phyloP scores from a whole-genome alignment of 2,797 vertebrate species.

The Brotula barbata region DNA sequence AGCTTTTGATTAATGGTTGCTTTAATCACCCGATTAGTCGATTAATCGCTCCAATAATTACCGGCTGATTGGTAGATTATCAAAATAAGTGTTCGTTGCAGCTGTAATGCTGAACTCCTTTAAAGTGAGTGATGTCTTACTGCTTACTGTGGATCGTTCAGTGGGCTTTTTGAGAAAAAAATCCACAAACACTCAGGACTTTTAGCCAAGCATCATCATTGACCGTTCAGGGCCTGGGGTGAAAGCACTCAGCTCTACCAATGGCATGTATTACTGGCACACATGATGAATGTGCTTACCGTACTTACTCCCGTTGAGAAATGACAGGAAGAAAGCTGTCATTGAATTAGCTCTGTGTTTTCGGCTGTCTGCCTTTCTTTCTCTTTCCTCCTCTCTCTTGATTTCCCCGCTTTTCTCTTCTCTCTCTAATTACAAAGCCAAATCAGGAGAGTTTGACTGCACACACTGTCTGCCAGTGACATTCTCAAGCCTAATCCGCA shows the following conservation, averaged over 20 bases:
- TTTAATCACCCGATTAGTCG: too few species aligned
- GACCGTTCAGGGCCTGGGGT: constrained; percentile 20
- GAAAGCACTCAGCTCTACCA: constrained; percentile 29
- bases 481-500: constrained; percentile 63
- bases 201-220: constrained; percentile 19
- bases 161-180: constrained; percentile 14
- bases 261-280: constrained; percentile 44
- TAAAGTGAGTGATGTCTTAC: background rate
- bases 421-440: constrained; percentile 59
- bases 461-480: constrained; percentile 55
- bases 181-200: constrained; percentile 10
- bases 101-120: constrained; percentile 5
- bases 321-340: constrained; percentile 39
- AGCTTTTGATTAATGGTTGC: too few species aligned
- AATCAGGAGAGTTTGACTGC: constrained; percentile 61
- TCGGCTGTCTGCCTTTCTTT: constrained; percentile 31
- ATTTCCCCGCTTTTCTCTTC: constrained; percentile 6
- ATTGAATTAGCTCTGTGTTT: constrained; percentile 44
- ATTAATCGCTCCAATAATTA: too few species aligned
- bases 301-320: constrained; percentile 30
- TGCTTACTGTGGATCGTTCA: constrained; percentile 9
- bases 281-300: constrained; percentile 32
- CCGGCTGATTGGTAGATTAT: too few species aligned
- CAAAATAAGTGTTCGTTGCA: too few species aligned
- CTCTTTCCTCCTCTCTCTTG: constrained; percentile 12